Base-by-base conservation (phyloP, 2,113 vertebrate genomes). In the Gadus chalcogrammus region DNA sequence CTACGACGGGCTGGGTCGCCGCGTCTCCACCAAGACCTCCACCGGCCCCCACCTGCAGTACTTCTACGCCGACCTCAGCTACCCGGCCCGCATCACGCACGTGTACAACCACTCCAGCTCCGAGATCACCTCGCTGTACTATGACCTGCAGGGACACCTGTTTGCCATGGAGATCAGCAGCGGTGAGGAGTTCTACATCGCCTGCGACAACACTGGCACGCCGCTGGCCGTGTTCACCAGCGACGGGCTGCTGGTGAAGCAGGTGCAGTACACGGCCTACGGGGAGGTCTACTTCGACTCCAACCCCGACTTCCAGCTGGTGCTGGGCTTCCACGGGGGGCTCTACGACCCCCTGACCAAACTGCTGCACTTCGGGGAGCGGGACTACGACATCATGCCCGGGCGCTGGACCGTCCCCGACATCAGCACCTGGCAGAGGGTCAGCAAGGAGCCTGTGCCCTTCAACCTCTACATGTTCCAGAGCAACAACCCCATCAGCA, bases 401-500 rank as follows among this genome's bases (percentile, higher is more conserved):
- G 97, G 95, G 48, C 93, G 97, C 56, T 99, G 97, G 97, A 99
- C 97, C 0, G 89, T 94, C 15, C 97, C 97, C 1, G 95, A 98
- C 83, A 93, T 98, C 73, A 94, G 94, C 64, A 88, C 95, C 22
- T 97, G 94, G 96, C 95, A 95, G 75, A 93, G 85, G 65, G 92
- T 98, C 59, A 94, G 94, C 76, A 95, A 93, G 68, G 95, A 99
- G 72, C 95, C 97, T 0, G 91, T 92, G 56, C 97, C 97, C 48
- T 99, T 99, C 81, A 99, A 98, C 85, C 86, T 99, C n/a, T 99
- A 99, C 81, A 98, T 97, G 94, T 99, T 99, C 85, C 91, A 94
- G 82, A 97, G 96, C 85, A 99, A 99, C 82, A 97, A 99, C 70
- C 97, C 97, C 6, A 95, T 98, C 83, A 98, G 97, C 90, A 97